A percentile compares a stretch with the other conserved stretches of the same genome.
These are phyloP conservation scores for Listronotus oregonensis DNA, from an alignment of 1,140 invertebrate genomes.

Conservation along the genomic window DNA sequence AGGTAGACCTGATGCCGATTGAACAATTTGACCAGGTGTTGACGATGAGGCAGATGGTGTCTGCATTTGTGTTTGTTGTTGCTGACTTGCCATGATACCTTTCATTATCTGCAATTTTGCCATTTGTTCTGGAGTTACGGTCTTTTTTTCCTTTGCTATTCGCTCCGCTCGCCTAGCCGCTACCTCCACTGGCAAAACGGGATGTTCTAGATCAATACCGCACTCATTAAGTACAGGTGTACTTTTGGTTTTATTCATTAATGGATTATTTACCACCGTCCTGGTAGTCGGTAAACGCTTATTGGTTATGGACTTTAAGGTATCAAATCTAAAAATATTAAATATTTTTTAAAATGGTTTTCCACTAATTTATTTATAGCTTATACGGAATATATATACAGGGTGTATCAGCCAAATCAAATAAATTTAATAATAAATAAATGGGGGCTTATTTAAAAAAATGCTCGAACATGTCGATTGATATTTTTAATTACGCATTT, in stretches of 20 bases:
- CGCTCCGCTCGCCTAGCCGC: conserved; percentile 83
- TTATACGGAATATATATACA: too few species aligned
- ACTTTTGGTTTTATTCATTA: conserved; percentile 83
- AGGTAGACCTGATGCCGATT: conserved; percentile 16
- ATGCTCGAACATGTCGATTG: too few species aligned
- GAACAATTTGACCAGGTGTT: conserved; percentile 10
- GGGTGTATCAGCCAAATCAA: too few species aligned
- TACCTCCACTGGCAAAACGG: conserved; percentile 82
- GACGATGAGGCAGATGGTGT: conserved; percentile 2
- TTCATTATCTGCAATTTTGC: conserved; percentile 50
- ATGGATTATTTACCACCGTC: conserved; percentile 70
- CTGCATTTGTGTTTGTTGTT: conserved; percentile 40
- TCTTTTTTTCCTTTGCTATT: conserved; percentile 77
- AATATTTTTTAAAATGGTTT: neutral
- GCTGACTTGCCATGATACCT: conserved; percentile 43
- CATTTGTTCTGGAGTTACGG: conserved; percentile 54
- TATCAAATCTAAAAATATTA: conserved; percentile 68
- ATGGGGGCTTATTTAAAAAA: too few species aligned
- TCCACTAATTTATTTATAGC: too few species aligned
- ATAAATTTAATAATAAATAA: too few species aligned
- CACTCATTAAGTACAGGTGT: conserved; percentile 79
- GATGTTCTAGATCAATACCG: conserved; percentile 85
- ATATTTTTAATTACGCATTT: too few species aligned
- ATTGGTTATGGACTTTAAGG: conserved; percentile 66
- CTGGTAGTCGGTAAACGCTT: conserved; percentile 70